Percentiles rank a stretch among this genome's conserved stretches.
These are phyloP conservation scores for Ectemnius continuus DNA, from an alignment of 2,888 invertebrate genomes.

Conservation along the genomic window DNA sequence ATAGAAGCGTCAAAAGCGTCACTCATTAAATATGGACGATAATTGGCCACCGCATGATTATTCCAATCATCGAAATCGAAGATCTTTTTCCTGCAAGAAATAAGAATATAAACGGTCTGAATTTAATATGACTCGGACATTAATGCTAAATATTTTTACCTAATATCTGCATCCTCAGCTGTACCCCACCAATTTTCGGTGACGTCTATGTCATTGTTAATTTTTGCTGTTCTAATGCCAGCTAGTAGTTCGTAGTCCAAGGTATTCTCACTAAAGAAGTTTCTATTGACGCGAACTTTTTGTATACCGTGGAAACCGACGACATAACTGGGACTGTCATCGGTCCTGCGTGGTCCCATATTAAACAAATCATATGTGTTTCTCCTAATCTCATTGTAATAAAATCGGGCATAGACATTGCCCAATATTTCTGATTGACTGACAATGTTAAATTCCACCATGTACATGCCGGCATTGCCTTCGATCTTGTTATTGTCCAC, in stretches of 20 bases:
- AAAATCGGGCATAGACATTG: constrained; percentile 88
- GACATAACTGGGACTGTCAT: constrained; percentile 85
- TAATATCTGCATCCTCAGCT: constrained; percentile 85
- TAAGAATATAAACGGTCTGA: background rate
- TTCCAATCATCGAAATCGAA: constrained; percentile 99
- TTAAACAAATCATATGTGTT: constrained; percentile 80
- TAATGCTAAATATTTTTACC: constrained; percentile 63
- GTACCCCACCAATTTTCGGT: constrained; percentile 99
- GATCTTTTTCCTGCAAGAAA: constrained; percentile 82
- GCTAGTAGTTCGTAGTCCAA: constrained; percentile 95
- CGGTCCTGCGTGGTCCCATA: constrained; percentile 74
- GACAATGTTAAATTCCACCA: constrained; percentile 92
- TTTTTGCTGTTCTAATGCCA: constrained; percentile 92
- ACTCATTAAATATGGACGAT: constrained; percentile 90
- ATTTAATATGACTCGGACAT: background rate
- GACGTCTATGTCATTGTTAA: constrained; percentile 92
- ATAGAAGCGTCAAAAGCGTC: constrained; percentile 88
- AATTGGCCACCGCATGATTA: constrained; percentile 95
- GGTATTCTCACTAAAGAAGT: constrained; percentile 90
- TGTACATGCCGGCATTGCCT: constrained; percentile 88
- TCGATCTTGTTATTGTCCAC: constrained; percentile 90
- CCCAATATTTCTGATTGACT: constrained; percentile 96
- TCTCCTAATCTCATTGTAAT: constrained; percentile 86
- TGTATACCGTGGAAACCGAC: constrained; percentile 96
- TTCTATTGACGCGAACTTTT: constrained; percentile 93